Base-by-base conservation (phyloP, 2,113 vertebrate species). In the Trogon melanurus region DNA sequence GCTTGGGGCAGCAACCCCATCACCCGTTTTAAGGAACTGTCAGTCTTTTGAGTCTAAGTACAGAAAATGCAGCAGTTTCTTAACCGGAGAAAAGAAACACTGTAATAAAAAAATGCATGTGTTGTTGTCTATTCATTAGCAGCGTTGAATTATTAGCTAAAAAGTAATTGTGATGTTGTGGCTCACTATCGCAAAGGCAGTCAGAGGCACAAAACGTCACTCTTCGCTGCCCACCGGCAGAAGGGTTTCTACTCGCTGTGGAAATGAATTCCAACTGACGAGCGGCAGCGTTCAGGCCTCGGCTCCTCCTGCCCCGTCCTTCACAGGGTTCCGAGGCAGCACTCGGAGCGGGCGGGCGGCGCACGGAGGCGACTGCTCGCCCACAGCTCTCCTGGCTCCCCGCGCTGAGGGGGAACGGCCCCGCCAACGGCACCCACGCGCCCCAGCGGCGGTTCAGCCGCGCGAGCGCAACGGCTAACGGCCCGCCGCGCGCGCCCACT, bases 41-140 rank as follows among this genome's bases (percentile, higher is more conserved):
- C 54, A 65, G 25, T 27, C 20, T 61, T 44, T 44, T 18, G 26
- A 3, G 15, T 1, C 8, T 16, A 38, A 51, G 34, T 29, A 11
- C 1, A 34, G 10, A 27, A 65, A 60, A 70, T 1, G 5, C 27
- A 29, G 17, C 4, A 36, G 19, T 18, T 78, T 38, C 38, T 7
- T 23, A 53, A 56, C 9, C 13, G 3, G 2, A 47, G 45, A 13
- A 50, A 58, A 67, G 12, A 51, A 8, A 6, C 44, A 34, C 22
- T 27, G 30, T 6, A 3, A 50, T 9, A 74, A 41, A 2, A 27
- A 6, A 19, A 18, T 1, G 4, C 8, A 1, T 0, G 12, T 5
- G 14, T 0, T 5, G 14, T 0, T 10, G 8, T 16, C 44, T 22
- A 17, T 7, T 41, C 14, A 19, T 4, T 6, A 67, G 13, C 27